Conservation (phyloP, 2,797 vertebrate species). For the Sarcoramphus papa region DNA sequence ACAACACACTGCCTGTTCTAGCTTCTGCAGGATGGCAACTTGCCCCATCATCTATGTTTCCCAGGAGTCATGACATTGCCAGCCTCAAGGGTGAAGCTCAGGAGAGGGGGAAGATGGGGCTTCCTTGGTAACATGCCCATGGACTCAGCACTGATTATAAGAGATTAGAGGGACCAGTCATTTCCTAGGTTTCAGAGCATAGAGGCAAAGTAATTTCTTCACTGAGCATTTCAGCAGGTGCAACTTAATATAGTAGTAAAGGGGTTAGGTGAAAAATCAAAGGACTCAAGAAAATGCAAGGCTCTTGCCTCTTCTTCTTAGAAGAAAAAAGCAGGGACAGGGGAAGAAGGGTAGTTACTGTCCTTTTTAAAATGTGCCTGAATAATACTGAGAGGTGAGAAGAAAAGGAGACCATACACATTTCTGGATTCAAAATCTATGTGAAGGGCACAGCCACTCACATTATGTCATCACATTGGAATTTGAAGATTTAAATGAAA, state of each 20-base stretch:
- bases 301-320: neutral
- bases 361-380: neutral
- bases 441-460: neutral
- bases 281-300: neutral
- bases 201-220: neutral
- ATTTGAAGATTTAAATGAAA: neutral
- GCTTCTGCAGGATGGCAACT: neutral
- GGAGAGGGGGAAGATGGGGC: neutral
- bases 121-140: neutral
- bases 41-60: neutral
- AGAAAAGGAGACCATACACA: neutral
- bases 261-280: neutral
- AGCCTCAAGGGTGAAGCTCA: neutral
- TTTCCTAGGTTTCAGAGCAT: neutral
- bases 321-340: neutral
- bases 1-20: neutral
- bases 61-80: neutral
- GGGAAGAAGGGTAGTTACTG: neutral
- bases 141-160: neutral
- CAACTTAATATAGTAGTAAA: neutral
- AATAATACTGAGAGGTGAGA: neutral
- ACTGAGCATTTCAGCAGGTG: neutral
- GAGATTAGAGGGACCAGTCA: neutral
- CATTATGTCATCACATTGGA: neutral
- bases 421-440: neutral